Conservation (phyloP, 2,888 invertebrate genomes). For the Phalera bucephala region DNA sequence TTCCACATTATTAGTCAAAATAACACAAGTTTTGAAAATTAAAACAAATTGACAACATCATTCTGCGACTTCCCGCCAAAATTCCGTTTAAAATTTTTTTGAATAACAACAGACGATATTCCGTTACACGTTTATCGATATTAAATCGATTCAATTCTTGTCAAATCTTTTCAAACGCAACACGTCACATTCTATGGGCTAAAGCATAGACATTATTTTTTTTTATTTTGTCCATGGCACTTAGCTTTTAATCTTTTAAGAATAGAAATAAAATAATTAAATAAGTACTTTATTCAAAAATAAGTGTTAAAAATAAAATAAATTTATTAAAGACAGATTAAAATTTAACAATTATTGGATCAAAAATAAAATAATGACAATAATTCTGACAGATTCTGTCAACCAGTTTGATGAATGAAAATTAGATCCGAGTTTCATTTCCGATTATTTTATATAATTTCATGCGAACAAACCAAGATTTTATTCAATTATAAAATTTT, state of each 20-base stretch:
- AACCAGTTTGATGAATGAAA: slow-evolving; percentile 67
- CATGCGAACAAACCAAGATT: slow-evolving; percentile 37
- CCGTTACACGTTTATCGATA: neutral
- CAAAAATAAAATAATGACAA: too few relatives aligned
- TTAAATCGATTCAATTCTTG: slow-evolving; percentile 10
- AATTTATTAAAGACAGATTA: too few relatives aligned
- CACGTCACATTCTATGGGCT: slow-evolving; percentile 4
- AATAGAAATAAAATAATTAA: too few relatives aligned
- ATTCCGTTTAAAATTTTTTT: too few relatives aligned
- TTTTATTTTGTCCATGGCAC: slow-evolving; percentile 11
- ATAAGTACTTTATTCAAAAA: too few relatives aligned
- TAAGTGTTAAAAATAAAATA: too few relatives aligned
- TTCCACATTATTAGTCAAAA: too few relatives aligned
- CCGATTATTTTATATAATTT: slow-evolving; percentile 38
- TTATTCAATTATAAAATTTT: slow-evolving; percentile 38
- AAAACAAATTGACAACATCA: too few relatives aligned
- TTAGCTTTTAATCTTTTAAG: slow-evolving; percentile 2
- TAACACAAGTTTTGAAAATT: too few relatives aligned
- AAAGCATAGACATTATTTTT: slow-evolving; percentile 7
- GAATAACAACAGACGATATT: too few relatives aligned
- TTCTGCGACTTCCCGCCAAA: too few relatives aligned
- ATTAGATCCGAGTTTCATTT: slow-evolving; percentile 56
- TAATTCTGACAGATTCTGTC: slow-evolving; percentile 58
- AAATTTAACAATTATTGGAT: too few relatives aligned
- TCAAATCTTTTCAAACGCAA: slow-evolving; percentile 2